A percentile compares a stretch with the other conserved stretches of the same genome.
Evolutionary conservation across 2,797 vertebrate species (phyloP).

Genomic region (Phataginus tetradactyla): DNA sequence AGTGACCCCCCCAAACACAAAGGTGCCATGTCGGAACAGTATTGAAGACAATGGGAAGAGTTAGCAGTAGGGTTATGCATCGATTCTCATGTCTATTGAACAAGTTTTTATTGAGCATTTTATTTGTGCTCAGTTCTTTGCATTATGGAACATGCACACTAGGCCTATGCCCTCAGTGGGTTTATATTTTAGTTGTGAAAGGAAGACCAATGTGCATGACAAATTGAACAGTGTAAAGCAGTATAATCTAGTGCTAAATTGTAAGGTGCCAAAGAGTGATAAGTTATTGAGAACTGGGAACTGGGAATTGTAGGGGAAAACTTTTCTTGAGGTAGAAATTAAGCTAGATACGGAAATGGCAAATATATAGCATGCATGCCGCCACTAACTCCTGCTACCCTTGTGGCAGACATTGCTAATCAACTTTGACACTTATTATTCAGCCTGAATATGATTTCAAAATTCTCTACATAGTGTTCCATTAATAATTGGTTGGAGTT

Average conservation of each 20-base stretch:
- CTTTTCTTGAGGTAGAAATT: neutral
- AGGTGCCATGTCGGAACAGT: neutral
- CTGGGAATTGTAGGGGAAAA: neutral
- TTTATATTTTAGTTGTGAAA: neutral
- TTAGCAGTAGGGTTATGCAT: neutral
- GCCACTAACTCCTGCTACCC: neutral
- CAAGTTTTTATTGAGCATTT: neutral
- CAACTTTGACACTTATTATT: neutral
- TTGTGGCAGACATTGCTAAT: neutral
- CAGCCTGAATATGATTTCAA: neutral
- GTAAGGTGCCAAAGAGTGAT: neutral
- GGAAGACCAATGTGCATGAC: neutral
- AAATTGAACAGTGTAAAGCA: neutral
- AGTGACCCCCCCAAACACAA: neutral
- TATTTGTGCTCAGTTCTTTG: neutral
- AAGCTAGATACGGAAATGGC: neutral
- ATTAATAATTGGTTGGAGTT: neutral
- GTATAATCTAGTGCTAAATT: neutral
- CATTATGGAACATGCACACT: neutral
- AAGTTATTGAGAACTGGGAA: neutral
- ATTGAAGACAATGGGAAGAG: neutral
- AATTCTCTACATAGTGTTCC: neutral
- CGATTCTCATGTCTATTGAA: neutral
- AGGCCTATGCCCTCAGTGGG: neutral
- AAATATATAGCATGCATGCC: neutral